phyloP scores from a whole-genome alignment of 2,113 vertebrate species.

The Telmatochromis bifrenatus region DNA sequence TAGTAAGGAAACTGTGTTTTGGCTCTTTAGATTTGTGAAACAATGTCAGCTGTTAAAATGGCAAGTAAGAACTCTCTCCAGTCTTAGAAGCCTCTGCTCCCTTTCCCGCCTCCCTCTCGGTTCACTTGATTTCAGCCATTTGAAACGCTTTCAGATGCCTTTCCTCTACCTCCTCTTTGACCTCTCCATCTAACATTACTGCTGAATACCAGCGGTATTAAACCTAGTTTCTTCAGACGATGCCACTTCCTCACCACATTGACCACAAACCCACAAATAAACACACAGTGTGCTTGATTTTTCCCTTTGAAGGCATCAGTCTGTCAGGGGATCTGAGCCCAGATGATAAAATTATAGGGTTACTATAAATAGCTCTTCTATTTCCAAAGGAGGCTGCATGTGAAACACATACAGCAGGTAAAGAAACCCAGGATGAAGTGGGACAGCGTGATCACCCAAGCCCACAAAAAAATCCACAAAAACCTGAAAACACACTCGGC shows the following conservation, averaged over 20 bases:
- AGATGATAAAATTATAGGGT: constrained; percentile 18
- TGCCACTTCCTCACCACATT: constrained; percentile 58
- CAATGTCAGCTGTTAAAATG: constrained; percentile 54
- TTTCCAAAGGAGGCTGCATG: neutral
- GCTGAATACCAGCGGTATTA: constrained; percentile 53
- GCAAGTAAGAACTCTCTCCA: constrained; percentile 4
- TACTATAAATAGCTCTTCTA: constrained; percentile 19
- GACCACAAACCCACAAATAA: constrained; percentile 48
- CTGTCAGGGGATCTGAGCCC: neutral
- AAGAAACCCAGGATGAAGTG: neutral
- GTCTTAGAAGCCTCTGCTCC: neutral
- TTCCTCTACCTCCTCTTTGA: constrained; percentile 7
- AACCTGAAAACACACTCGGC: neutral
- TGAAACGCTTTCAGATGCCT: neutral
- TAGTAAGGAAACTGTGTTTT: neutral
- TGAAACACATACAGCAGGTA: constrained; percentile 8
- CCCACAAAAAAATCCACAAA: neutral
- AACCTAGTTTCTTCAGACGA: constrained; percentile 33
- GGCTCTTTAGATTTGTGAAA: neutral
- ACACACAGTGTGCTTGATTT: constrained; percentile 6
- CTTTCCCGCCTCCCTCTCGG: neutral
- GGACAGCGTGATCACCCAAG: neutral
- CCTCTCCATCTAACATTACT: constrained; percentile 10
- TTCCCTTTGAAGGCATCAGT: constrained; percentile 2
- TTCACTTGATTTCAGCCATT: neutral